Evolutionary conservation across 2,797 vertebrate genomes (phyloP), one percentile per base, ranked within the genome.

Genomic region (Syngnathus acus): DNA sequence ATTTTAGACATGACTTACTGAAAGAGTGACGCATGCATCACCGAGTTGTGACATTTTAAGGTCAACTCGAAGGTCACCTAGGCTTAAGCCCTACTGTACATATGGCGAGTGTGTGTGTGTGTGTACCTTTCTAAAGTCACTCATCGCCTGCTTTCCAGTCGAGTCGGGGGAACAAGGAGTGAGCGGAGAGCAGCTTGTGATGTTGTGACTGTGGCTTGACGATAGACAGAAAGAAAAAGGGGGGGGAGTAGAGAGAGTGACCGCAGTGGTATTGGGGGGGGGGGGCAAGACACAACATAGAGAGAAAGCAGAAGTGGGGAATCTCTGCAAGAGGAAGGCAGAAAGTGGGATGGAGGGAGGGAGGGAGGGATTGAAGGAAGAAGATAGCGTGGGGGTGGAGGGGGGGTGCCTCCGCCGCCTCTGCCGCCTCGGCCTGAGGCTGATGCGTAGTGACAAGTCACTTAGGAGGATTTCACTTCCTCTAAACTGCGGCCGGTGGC

Each of bases 401-500:
- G 61, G 77, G 2, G 65, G 71, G 77, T 75, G 87, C 84, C 90
- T 78, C 90, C 89, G 92, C 90, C 76, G 87, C 84, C 90, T 78
- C 90, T 89, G 92, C 90, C 91, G 92, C 91, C 91, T 85, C 77
- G 72, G 88, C 70, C 19, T 69, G 86, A 93, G 90, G 90, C 91
- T 95, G 94, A 95, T 84, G 75, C 86, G 85, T 90, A 91, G 90
- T 85, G 92, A 94, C 93, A 95, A 62, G 92, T 93, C 94, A 92
- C 92, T 96, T 93, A 94, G 92, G 89, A 87, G 87, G 90, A 93
- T 94, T 95, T 95, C 86, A 71, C 89, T 93, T 93, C 91, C 90
- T 84, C 89, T 92, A 92, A 93, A 91, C 90, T 86, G 90, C 66
- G 88, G 82, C 92, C 93, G 54, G 54, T 57, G 87, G 89, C 93